Evolutionary conservation across 1,140 invertebrate genomes (phyloP).

Genomic region (Drosophila truncata): DNA sequence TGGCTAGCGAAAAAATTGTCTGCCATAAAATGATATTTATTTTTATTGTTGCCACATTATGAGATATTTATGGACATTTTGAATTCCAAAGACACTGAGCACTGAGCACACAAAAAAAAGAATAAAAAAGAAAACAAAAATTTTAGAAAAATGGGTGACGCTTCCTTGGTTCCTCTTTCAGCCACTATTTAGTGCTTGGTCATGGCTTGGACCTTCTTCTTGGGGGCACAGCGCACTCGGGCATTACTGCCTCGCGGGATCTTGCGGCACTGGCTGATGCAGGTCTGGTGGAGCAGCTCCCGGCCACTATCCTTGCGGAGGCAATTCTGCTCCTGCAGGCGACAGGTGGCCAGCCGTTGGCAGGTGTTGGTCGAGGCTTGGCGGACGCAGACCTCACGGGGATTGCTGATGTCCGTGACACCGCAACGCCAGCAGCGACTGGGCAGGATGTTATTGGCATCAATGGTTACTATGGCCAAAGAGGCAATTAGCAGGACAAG

Average conservation of each 20-base stretch:
- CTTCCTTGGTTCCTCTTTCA: neutral
- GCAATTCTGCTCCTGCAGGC: conserved; percentile 56
- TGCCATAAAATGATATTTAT: conserved; percentile 81
- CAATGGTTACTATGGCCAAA: conserved; percentile 25
- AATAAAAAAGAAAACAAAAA: neutral
- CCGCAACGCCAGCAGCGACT: conserved; percentile 38
- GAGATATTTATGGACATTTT: conserved; percentile 77
- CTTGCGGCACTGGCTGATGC: conserved; percentile 26
- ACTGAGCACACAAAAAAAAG: neutral
- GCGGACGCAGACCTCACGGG: conserved; percentile 34
- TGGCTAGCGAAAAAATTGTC: conserved; percentile 59
- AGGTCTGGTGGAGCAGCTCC: conserved; percentile 14
- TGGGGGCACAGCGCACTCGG: conserved; percentile 30
- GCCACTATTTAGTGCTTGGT: neutral
- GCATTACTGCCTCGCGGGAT: conserved; percentile 13
- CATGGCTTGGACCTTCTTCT: too few species aligned
- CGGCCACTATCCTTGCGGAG: conserved; percentile 26
- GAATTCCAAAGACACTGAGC: conserved; percentile 56
- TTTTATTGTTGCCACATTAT: conserved; percentile 80
- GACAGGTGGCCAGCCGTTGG: conserved; percentile 49
- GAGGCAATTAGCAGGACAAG: conserved; percentile 32
- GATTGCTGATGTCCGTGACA: conserved; percentile 4
- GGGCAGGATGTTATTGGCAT: conserved; percentile 12
- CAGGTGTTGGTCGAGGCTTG: conserved; percentile 45
- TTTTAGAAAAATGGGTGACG: neutral